phyloP scores from a whole-genome alignment of 2,888 invertebrate species.

The Aplocera efformata region DNA sequence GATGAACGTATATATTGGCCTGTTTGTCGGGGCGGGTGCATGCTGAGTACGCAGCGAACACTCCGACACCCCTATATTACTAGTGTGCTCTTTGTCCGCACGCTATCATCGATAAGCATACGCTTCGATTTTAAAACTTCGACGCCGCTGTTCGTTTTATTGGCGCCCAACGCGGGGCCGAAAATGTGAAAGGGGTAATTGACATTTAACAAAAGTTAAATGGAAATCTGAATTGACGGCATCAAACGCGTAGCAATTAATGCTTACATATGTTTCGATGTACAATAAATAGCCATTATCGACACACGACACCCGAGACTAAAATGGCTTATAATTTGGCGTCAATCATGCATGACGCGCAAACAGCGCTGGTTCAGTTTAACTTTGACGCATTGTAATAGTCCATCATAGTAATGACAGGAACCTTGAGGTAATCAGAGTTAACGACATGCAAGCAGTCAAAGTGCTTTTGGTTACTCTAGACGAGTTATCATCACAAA shows the following conservation, averaged over 20 bases:
- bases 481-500: constrained; percentile 31
- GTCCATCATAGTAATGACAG: constrained; percentile 1
- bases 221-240: constrained; percentile 11
- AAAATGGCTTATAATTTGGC: constrained; percentile 4
- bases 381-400: not conserved
- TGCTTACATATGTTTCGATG: constrained; percentile 4
- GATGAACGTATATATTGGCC: constrained; percentile 19
- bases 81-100: constrained; percentile 64
- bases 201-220: constrained; percentile 19
- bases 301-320: not conserved
- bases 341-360: not conserved
- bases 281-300: constrained; percentile 12
- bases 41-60: constrained; percentile 44
- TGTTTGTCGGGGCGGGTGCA: constrained; percentile 23
- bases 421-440: constrained; percentile 33
- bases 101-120: constrained; percentile 64
- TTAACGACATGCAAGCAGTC: constrained; percentile 24
- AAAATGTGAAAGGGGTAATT: constrained; percentile 28
- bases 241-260: constrained; percentile 11
- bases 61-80: constrained; percentile 74
- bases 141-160: constrained; percentile 46
- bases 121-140: constrained; percentile 70
- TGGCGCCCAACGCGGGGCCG: constrained; percentile 52
- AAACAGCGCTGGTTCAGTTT: not conserved
- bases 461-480: constrained; percentile 25